These are phyloP conservation scores for Sisyra terminalis DNA, from an alignment of 2,888 invertebrate genomes.

Conservation along the genomic window DNA sequence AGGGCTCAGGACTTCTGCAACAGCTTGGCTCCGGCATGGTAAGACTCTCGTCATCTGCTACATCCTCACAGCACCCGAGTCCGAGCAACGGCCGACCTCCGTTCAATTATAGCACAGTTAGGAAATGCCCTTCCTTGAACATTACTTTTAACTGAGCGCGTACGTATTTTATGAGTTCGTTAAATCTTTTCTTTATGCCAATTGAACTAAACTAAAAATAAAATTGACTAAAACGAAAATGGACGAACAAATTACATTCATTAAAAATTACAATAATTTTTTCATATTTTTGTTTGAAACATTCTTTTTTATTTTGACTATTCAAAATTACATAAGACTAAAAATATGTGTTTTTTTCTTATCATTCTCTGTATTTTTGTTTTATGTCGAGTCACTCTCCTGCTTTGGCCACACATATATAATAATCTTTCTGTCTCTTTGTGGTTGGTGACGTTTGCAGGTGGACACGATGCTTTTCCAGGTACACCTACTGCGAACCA, in stretches of 20 bases:
- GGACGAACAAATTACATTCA: too few species aligned
- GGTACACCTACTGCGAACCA: neutral
- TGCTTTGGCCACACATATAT: conserved; percentile 20
- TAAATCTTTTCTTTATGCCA: too few species aligned
- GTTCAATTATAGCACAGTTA: conserved; percentile 39
- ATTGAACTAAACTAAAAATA: too few species aligned
- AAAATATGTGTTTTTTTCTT: neutral
- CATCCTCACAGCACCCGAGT: conserved; percentile 27
- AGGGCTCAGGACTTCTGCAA: conserved; percentile 63
- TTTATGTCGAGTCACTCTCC: conserved; percentile 18
- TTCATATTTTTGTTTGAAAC: neutral
- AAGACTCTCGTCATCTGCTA: conserved; percentile 57
- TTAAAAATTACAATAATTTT: neutral
- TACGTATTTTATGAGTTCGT: conserved; percentile 18
- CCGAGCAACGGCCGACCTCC: conserved; percentile 30
- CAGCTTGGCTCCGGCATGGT: conserved; percentile 89
- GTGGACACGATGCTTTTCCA: conserved; percentile 2
- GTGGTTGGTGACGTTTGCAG: conserved; percentile 6
- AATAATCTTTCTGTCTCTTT: conserved; percentile 5
- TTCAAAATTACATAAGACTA: neutral
- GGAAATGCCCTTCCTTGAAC: conserved; percentile 63
- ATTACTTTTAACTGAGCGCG: conserved; percentile 44
- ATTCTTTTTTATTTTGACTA: neutral
- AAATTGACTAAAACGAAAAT: too few species aligned
- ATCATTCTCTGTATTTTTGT: conserved; percentile 1